Percentiles rank a stretch among this genome's conserved stretches.
phyloP scores from a whole-genome alignment of 2,888 invertebrate genomes.

The Stenodema calcarata region DNA sequence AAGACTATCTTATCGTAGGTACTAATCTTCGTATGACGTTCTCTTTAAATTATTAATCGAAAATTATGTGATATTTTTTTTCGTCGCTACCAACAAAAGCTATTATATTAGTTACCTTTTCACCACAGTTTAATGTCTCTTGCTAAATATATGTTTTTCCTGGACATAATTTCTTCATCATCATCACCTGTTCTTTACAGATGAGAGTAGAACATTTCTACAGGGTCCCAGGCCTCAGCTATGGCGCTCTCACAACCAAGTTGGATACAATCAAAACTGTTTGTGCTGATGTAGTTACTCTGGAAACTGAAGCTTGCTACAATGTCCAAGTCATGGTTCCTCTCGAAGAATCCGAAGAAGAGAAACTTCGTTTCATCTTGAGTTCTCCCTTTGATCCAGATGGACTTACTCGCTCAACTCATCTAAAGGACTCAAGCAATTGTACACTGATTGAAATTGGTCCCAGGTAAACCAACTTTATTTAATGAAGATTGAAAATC shows the following conservation, averaged over 20 bases:
- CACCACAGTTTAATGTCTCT: no score
- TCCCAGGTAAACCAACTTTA: constrained; percentile 70
- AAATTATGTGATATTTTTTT: no score
- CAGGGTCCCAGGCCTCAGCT: constrained; percentile 59
- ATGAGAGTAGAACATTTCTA: constrained; percentile 57
- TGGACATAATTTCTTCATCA: no score
- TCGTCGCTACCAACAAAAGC: no score
- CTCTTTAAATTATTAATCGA: no score
- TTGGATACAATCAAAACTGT: constrained; percentile 57
- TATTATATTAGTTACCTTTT: no score
- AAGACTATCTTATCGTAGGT: no score
- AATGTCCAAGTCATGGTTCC: constrained; percentile 72
- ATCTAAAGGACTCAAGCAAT: constrained; percentile 62
- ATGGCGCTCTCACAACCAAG: constrained; percentile 58
- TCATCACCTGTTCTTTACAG: constrained; percentile 32
- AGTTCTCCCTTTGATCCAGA: constrained; percentile 72
- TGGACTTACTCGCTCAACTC: constrained; percentile 66
- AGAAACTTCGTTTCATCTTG: constrained; percentile 79
- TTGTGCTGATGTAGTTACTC: constrained; percentile 61
- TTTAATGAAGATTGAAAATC: neutral
- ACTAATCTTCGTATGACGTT: no score
- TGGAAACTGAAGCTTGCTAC: constrained; percentile 81
- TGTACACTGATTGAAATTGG: constrained; percentile 82
- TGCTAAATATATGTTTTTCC: no score
- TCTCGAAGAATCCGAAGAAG: constrained; percentile 69